A percentile compares a stretch with the other conserved stretches of the same genome.
Conservation (phyloP, 2,797 vertebrate species). For the Onychomys torridus region DNA sequence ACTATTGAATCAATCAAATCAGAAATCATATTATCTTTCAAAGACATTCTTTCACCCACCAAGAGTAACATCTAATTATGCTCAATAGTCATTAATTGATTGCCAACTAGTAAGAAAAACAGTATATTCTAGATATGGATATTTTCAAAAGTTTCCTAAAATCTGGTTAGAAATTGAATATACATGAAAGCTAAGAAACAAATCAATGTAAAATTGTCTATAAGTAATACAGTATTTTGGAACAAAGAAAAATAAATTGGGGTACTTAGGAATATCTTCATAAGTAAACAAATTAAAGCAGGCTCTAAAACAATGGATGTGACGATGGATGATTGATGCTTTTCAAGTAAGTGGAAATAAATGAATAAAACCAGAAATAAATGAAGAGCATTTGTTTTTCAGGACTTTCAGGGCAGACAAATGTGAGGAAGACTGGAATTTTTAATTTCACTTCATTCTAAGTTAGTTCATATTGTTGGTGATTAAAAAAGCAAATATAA, state of each 20-base stretch:
- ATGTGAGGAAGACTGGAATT: background rate
- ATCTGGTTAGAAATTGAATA: background rate
- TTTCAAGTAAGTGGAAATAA: slow-evolving; percentile 37
- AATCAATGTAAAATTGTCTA: slow-evolving; percentile 2
- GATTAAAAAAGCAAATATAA: background rate
- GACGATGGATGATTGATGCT: background rate
- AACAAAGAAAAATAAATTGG: background rate
- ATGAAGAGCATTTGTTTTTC: background rate
- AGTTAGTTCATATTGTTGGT: slow-evolving; percentile 1
- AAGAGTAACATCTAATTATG: background rate
- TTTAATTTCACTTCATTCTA: slow-evolving; percentile 18
- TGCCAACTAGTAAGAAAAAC: slow-evolving; percentile 5
- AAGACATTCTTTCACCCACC: background rate
- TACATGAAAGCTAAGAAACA: background rate
- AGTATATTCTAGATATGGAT: background rate
- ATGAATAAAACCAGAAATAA: background rate
- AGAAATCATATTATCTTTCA: background rate
- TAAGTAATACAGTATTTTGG: background rate
- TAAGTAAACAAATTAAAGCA: background rate
- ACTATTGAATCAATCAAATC: background rate
- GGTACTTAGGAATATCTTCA: background rate
- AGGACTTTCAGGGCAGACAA: background rate
- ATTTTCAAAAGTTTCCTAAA: background rate
- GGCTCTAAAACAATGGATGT: background rate
- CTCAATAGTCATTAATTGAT: slow-evolving; percentile 10